Evolutionary conservation across 2,113 vertebrate species (phyloP).

Genomic region (Datnioides undecimradiatus): DNA sequence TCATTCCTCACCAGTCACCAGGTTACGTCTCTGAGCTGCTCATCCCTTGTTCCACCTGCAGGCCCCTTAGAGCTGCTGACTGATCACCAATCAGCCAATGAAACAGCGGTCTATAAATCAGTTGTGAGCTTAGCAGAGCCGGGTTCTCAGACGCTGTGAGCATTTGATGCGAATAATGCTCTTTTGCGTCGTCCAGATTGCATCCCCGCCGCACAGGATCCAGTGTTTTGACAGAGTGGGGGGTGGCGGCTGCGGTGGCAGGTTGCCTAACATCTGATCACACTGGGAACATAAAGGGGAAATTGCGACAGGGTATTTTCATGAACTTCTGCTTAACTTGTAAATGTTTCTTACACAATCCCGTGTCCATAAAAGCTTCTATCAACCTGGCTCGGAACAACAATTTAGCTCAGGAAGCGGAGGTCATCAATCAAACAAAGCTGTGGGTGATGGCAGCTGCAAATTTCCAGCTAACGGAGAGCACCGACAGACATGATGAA

Average conservation of each 20-base stretch:
- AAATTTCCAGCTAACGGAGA: slow-evolving; percentile 1
- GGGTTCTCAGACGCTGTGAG: background rate
- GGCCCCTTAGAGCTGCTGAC: too few species aligned
- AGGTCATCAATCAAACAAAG: slow-evolving; percentile 22
- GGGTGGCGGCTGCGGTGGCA: background rate
- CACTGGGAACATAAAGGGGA: slow-evolving; percentile 47
- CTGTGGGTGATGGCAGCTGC: slow-evolving; percentile 5
- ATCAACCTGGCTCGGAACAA: background rate
- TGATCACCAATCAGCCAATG: too few species aligned
- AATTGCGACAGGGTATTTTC: slow-evolving; percentile 67
- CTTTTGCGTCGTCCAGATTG: slow-evolving; percentile 2
- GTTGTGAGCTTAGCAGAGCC: too few species aligned
- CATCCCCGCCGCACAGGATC: slow-evolving; percentile 23
- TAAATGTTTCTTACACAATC: slow-evolving; percentile 47
- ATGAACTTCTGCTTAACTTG: slow-evolving; percentile 58
- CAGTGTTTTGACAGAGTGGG: background rate
- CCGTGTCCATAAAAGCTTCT: background rate
- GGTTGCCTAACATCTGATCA: slow-evolving; percentile 49
- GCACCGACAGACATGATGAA: background rate
- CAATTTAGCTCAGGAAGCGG: background rate
- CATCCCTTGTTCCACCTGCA: too few species aligned
- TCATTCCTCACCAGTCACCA: too few species aligned
- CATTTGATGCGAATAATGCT: background rate
- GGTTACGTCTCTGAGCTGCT: too few species aligned
- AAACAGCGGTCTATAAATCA: too few species aligned